phyloP scores from a whole-genome alignment of 1,140 invertebrate genomes.

The Drosophila virilis region DNA sequence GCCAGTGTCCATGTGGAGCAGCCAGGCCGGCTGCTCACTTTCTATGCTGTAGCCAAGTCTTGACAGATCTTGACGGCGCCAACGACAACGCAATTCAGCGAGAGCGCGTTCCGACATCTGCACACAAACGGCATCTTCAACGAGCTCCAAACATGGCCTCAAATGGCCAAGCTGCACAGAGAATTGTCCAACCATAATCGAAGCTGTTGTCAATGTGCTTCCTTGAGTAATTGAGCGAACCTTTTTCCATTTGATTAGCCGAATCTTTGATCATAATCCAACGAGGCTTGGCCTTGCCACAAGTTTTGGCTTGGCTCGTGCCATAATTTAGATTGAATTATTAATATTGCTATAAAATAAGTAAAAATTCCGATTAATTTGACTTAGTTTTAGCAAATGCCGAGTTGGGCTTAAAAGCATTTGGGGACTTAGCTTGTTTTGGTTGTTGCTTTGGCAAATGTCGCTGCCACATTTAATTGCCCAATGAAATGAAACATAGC shows the following conservation, averaged over 20 bases:
- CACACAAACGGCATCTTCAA: background rate
- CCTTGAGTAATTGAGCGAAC: background rate
- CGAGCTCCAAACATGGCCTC: background rate
- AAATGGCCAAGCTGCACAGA: constrained; percentile 10
- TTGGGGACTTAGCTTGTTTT: background rate
- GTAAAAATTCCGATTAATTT: too few species aligned
- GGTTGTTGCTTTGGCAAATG: too few species aligned
- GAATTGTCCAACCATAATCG: constrained; percentile 2
- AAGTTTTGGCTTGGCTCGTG: too few species aligned
- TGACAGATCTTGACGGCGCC: constrained; percentile 1
- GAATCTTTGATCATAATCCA: too few species aligned
- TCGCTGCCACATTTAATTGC: constrained; percentile 12
- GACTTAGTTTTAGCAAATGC: too few species aligned
- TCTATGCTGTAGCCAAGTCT: constrained; percentile 26
- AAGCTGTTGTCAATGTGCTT: background rate
- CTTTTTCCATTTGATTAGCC: background rate
- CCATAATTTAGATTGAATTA: too few species aligned
- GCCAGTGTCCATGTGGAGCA: constrained; percentile 29
- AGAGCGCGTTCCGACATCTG: constrained; percentile 8
- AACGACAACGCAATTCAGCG: background rate
- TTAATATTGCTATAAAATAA: too few species aligned
- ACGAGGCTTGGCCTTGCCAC: too few species aligned
- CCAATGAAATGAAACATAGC: background rate
- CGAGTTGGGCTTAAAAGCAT: too few species aligned
- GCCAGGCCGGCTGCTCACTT: constrained; percentile 29